Evolutionary conservation across 2,797 vertebrate species (phyloP).

Genomic region (Tragelaphus oryx): DNA sequence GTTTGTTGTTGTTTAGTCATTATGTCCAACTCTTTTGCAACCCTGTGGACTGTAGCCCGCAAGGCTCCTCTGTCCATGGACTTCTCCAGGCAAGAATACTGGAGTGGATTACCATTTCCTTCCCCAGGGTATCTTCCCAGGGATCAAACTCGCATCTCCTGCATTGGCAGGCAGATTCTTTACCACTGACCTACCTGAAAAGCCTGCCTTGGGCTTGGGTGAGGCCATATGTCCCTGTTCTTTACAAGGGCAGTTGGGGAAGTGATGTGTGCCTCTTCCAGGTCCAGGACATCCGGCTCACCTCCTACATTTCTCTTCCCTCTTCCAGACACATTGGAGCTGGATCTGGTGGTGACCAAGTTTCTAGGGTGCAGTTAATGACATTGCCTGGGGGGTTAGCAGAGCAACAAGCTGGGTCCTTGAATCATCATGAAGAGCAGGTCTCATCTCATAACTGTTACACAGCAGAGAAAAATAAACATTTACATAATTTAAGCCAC

Average conservation of each 20-base stretch:
- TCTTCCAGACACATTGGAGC: neutral
- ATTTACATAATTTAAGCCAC: neutral
- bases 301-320: neutral
- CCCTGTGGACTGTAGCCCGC: neutral
- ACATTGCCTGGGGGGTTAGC: neutral
- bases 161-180: neutral
- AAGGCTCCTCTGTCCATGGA: neutral
- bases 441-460: neutral
- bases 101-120: neutral
- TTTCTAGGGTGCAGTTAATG: neutral
- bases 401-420: neutral
- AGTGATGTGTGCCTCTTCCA: neutral
- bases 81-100: neutral
- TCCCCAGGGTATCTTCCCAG: neutral
- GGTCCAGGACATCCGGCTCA: neutral
- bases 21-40: neutral
- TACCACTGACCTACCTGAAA: neutral
- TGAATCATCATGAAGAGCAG: neutral
- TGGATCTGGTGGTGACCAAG: neutral
- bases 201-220: neutral
- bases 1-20: neutral
- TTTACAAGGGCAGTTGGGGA: neutral
- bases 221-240: neutral
- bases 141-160: neutral
- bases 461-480: neutral